Conservation (phyloP, 2,888 invertebrate species). For the Tenodera sinensis region DNA sequence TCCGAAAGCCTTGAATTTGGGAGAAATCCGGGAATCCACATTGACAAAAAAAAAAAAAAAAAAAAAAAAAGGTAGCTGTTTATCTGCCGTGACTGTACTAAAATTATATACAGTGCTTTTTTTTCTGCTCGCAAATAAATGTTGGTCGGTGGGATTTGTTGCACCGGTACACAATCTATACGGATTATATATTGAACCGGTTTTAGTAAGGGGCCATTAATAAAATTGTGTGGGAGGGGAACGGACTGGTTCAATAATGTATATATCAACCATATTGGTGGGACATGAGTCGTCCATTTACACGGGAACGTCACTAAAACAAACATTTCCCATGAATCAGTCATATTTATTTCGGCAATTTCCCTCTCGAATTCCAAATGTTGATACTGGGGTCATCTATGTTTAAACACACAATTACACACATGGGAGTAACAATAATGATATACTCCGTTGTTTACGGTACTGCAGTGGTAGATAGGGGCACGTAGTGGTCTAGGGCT, state of each 20-base stretch:
- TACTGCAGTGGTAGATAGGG: not conserved
- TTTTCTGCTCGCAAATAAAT: not conserved
- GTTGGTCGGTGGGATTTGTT: not conserved
- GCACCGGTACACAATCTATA: not conserved
- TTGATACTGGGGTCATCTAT: not conserved
- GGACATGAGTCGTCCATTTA: not conserved
- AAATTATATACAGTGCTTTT: not conserved
- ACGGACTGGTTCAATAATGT: not conserved
- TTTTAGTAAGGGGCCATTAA: not conserved
- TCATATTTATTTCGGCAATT: not conserved
- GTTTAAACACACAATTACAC: not conserved
- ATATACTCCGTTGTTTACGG: not conserved
- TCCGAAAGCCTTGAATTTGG: too few relatives aligned
- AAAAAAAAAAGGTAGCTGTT: not conserved
- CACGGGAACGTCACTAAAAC: not conserved
- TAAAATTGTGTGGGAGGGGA: not conserved
- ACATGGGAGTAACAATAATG: not conserved
- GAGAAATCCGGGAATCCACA: too few relatives aligned
- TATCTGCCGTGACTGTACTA: not conserved
- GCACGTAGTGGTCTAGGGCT: not conserved
- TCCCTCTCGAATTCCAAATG: not conserved
- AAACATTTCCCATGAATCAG: not conserved
- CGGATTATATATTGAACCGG: not conserved
- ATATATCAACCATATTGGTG: not conserved
- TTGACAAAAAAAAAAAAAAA: too few relatives aligned